Evolutionary conservation across 2,113 vertebrate species (phyloP).

Genomic region (Sterrhoptilus dennistouni): DNA sequence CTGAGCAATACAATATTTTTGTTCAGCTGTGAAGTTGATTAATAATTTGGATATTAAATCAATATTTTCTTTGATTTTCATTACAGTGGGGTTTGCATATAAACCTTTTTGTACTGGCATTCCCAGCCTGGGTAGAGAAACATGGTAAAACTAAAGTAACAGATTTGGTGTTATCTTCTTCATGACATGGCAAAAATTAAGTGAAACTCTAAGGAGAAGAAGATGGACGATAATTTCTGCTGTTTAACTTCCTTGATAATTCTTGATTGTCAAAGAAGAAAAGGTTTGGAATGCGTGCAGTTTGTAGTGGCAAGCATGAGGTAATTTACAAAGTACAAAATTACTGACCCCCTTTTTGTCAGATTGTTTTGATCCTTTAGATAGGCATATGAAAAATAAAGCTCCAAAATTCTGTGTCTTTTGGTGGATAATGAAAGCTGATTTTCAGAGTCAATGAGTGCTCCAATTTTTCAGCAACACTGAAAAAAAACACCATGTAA

Average conservation of each 20-base stretch:
- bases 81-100: background rate
- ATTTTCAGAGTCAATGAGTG: background rate
- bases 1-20: constrained; percentile 75
- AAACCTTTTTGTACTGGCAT: background rate
- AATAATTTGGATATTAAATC: constrained; percentile 82
- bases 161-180: background rate
- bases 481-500: background rate
- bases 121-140: background rate
- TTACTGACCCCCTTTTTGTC: background rate
- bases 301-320: background rate
- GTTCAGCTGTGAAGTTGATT: constrained; percentile 76
- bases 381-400: background rate
- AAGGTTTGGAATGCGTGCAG: background rate
- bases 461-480: background rate
- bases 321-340: background rate
- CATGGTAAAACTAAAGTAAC: background rate
- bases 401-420: background rate
- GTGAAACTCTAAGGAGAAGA: background rate
- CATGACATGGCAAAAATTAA: background rate
- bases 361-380: background rate
- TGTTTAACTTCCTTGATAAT: background rate
- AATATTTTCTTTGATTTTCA: constrained; percentile 70
- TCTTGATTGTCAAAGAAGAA: background rate
- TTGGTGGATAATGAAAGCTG: background rate
- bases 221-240: background rate